phyloP scores from a whole-genome alignment of 2,888 invertebrate species.

The Leucophenga montana region DNA sequence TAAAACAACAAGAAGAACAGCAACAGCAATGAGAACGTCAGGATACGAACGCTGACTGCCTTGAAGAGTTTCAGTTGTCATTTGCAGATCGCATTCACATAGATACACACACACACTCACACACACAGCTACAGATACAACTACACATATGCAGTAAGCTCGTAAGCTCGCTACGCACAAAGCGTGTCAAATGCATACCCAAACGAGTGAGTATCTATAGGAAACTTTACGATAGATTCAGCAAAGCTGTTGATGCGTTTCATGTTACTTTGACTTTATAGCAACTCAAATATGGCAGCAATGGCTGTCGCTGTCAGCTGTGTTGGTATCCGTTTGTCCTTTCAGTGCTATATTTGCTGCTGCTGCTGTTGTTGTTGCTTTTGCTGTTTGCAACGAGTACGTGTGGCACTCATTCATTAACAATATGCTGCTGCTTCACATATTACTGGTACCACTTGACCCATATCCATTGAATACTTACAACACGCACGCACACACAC shows the following conservation, averaged over 20 bases:
- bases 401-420: background rate
- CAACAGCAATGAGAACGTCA: background rate
- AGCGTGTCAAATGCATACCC: background rate
- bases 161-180: background rate
- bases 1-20: conserved; percentile 8
- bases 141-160: background rate
- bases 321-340: background rate
- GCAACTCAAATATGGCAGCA: background rate
- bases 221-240: too few relatives aligned
- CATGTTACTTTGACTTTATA: conserved; percentile 21
- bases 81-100: conserved; percentile 7
- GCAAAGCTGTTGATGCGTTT: conserved; percentile 11
- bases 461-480: conserved; percentile 1
- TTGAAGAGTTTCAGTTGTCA: conserved; percentile 27
- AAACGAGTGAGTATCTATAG: too few relatives aligned
- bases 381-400: background rate
- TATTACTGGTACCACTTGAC: conserved; percentile 18
- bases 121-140: background rate
- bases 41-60: background rate
- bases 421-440: background rate
- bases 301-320: conserved; percentile 13
- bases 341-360: background rate
- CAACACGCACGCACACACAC: background rate
- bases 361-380: background rate
- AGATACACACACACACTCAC: background rate